Evolutionary conservation across 1,140 invertebrate genomes (phyloP).

Genomic region (Brachionus rubens): DNA sequence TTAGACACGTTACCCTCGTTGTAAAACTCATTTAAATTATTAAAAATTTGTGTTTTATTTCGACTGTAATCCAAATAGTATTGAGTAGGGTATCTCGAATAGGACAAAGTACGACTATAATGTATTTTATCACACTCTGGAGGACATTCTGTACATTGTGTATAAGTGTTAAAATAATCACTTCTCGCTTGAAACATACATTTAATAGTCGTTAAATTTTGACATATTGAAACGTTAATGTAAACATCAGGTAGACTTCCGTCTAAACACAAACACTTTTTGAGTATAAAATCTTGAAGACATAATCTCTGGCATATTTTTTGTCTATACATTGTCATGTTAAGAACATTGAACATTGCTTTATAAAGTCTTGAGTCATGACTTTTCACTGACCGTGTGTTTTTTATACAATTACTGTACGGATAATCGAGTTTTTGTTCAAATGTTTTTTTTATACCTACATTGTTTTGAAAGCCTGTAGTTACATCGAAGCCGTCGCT

Average conservation of each 20-base stretch:
- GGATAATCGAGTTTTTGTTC: neutral
- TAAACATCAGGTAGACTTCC: conserved; percentile 23
- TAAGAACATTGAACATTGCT: neutral
- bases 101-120: neutral
- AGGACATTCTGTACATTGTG: conserved; percentile 2
- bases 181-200: neutral
- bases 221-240: neutral
- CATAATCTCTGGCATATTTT: conserved; percentile 19
- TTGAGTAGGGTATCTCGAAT: conserved; percentile 31
- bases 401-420: conserved; percentile 9
- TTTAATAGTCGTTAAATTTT: neutral
- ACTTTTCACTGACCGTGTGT: neutral
- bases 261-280: conserved; percentile 21
- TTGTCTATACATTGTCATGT: conserved; percentile 30
- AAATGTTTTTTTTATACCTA: conserved; percentile 2
- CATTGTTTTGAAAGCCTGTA: conserved; percentile 3
- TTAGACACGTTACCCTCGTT: conserved; percentile 4
- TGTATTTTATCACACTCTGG: neutral
- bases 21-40: conserved; percentile 30
- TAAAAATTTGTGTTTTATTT: neutral
- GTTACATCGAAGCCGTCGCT: conserved; percentile 21
- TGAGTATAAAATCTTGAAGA: conserved; percentile 24
- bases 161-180: neutral
- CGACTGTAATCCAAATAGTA: conserved; percentile 18
- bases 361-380: neutral